Evolutionary conservation across 2,888 invertebrate species (phyloP).

Genomic region (Eucera pruinosa): DNA sequence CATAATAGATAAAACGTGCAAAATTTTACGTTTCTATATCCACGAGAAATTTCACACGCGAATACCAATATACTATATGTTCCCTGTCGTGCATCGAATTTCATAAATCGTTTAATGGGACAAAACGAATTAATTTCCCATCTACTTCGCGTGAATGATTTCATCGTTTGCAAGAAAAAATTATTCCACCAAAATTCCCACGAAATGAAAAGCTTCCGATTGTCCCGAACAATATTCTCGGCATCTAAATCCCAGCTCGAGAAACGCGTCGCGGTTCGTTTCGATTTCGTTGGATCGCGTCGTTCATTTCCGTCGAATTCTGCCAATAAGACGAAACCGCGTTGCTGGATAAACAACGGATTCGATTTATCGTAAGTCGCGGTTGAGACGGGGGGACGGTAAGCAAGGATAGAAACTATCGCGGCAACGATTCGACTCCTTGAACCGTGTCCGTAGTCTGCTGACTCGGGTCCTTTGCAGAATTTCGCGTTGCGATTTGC

Average conservation of each 20-base stretch:
- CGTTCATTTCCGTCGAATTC: slow-evolving; percentile 3
- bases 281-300: neutral
- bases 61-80: too few relatives aligned
- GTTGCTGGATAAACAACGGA: slow-evolving; percentile 49
- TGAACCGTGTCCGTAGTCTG: slow-evolving; percentile 47
- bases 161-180: too few relatives aligned
- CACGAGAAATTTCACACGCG: too few relatives aligned
- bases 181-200: too few relatives aligned
- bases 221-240: neutral
- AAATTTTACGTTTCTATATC: too few relatives aligned
- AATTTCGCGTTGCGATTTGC: slow-evolving; percentile 58
- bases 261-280: neutral
- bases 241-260: neutral
- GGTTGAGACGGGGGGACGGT: neutral
- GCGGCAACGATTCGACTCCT: slow-evolving; percentile 35
- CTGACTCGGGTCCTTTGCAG: slow-evolving; percentile 61
- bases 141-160: neutral
- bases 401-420: slow-evolving; percentile 19
- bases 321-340: slow-evolving; percentile 32
- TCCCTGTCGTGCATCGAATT: too few relatives aligned
- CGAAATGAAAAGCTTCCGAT: neutral
- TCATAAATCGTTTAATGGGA: too few relatives aligned
- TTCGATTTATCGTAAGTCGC: slow-evolving; percentile 27
- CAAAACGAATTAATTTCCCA: too few relatives aligned
- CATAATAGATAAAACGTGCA: too few relatives aligned